Evolutionary conservation across 2,888 invertebrate genomes (phyloP), one percentile per base, ranked within the genome.

Genomic region (Metopia argyrocephala): DNA sequence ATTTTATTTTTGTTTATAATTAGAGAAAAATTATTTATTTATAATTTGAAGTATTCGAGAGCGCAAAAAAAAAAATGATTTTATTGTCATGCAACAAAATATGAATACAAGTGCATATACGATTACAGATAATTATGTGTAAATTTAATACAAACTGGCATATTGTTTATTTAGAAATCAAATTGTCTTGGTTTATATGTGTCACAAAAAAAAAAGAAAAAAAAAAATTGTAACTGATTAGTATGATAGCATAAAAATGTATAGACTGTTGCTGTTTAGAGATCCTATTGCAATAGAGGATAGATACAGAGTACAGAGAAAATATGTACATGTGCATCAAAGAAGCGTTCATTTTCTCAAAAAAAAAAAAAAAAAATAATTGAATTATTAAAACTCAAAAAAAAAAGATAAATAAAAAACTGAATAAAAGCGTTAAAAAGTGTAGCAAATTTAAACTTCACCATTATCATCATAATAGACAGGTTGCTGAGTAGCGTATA

Each of bases 401-500:
- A 25, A 2, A 45, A 56, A 66, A 52, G 23, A 48, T 65, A 59
- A 61, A 48, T 50, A 74, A 28, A 69, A 69, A 68, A 61, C n/a
- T 18, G 56, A 71, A 71, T 46, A 69, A 38, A 76, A 68, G 23
- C 71, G 45, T 68, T 71, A 57, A 66, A 71, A 79, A 71, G 71
- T 76, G 71, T 62, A 71, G 38, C 71, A 68, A 66, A 71, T 71
- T 71, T 18, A 76, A 76, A 64, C 71, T 62, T 71, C 46, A 45
- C 27, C 38, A 70, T 31, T 48, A 18, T 74, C 21, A 66, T 61
- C 28, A 31, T 38, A 21, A 23, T 31, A 74, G 38, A 50, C 68
- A 69, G 50, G 38, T 62, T 68, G 62, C 61, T 38, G 21, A 57
- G 28, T 23, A 50, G 27, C 50, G 66, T 9, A 45, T 2, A 52